These are phyloP conservation scores for Callyntrura sp. DNA, from an alignment of 2,888 invertebrate genomes.

Conservation along the genomic window DNA sequence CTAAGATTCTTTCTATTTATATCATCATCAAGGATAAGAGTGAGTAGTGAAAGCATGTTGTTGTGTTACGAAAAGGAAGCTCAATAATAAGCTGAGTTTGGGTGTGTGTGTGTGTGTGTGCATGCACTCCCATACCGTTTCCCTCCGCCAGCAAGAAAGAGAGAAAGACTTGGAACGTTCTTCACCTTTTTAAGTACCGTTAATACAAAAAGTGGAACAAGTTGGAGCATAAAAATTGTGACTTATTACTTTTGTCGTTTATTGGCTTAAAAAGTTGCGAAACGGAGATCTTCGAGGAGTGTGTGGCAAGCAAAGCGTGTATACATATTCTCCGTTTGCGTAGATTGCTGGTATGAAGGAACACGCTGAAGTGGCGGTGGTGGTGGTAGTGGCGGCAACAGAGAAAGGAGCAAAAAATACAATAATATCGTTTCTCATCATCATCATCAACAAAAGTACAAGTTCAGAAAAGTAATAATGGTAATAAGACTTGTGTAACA, in stretches of 20 bases:
- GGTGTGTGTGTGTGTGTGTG: no score
- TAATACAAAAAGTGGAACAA: no score
- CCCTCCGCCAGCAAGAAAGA: no score
- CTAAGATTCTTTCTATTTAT: neutral
- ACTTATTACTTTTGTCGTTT: constrained; percentile 71
- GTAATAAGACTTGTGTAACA: neutral
- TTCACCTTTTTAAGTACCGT: constrained; percentile 45
- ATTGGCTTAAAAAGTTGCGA: constrained; percentile 61
- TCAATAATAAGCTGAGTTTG: neutral
- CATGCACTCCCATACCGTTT: no score
- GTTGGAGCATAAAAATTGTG: constrained; percentile 72
- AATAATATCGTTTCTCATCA: constrained; percentile 21
- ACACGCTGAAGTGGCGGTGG: no score
- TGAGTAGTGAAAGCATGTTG: neutral
- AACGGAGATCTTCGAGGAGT: neutral
- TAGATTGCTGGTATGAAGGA: neutral
- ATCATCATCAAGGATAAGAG: neutral
- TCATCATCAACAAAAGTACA: constrained; percentile 26
- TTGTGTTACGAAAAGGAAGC: neutral
- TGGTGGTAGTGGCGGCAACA: neutral
- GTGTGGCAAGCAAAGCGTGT: no score
- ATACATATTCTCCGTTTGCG: no score
- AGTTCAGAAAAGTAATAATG: neutral
- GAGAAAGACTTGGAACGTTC: neutral
- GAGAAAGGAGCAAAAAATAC: constrained; percentile 39